phyloP scores from a whole-genome alignment of 2,888 invertebrate genomes.

The Blomia tropicalis region DNA sequence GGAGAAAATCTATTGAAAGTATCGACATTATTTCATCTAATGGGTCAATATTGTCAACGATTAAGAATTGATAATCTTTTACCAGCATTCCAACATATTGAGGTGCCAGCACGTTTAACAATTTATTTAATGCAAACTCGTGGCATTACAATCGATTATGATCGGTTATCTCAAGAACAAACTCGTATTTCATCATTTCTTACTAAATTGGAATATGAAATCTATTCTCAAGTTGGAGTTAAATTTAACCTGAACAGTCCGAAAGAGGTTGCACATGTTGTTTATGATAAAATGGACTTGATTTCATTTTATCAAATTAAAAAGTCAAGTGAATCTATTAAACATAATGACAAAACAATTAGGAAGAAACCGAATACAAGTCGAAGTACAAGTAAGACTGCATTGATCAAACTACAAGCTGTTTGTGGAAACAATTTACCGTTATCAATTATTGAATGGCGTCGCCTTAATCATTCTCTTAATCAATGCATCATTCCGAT shows the following conservation, averaged over 20 bases:
- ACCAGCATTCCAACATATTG: slow-evolving; percentile 45
- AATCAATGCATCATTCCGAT: slow-evolving; percentile 45
- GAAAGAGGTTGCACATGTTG: slow-evolving; percentile 60
- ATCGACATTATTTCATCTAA: slow-evolving; percentile 17
- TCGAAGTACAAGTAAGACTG: slow-evolving; percentile 52
- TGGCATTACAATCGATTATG: slow-evolving; percentile 52
- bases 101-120: slow-evolving; percentile 54
- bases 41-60: not conserved
- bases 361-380: not conserved
- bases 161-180: slow-evolving; percentile 35
- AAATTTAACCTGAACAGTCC: slow-evolving; percentile 58
- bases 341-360: slow-evolving; percentile 29
- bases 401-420: slow-evolving; percentile 47
- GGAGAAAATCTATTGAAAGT: not conserved
- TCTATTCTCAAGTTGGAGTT: slow-evolving; percentile 55
- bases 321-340: not conserved
- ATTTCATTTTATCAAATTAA: slow-evolving; percentile 19
- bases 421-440: slow-evolving; percentile 47
- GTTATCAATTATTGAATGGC: slow-evolving; percentile 59
- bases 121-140: slow-evolving; percentile 60
- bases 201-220: slow-evolving; percentile 51
- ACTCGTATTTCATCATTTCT: slow-evolving; percentile 42
- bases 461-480: slow-evolving; percentile 59
- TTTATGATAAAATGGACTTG: slow-evolving; percentile 21
- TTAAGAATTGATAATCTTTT: slow-evolving; percentile 26